Base-by-base conservation (phyloP, 2,113 vertebrate species). In the Dryoscopus gambensis region DNA sequence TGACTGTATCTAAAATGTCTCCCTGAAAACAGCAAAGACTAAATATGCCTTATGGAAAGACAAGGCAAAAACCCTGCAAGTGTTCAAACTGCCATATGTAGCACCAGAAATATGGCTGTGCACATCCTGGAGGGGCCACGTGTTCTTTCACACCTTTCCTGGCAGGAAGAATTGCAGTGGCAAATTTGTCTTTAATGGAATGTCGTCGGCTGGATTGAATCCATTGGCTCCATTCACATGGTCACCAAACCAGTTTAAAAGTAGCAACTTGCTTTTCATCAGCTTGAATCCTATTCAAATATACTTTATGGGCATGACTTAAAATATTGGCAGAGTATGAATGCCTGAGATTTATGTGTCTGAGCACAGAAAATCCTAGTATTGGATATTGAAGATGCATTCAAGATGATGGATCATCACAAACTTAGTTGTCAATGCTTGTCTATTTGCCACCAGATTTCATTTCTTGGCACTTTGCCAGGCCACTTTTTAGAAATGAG, bases 211-310 rank as follows among this genome's bases (percentile, higher is more conserved):
- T 92, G 93, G 92, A 52, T 46, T 47, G 60, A 87, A 84, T 83
- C 93, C 93, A 71, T 75, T 28, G 1, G 31, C 57, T 90, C 73
- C 50, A 55, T 92, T 93, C 90, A 64, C 28, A 15, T n/a, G 77
- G 80, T 88, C 80, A 81, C 60, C 60, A 89, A 82, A 82, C 76
- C 63, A 76, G 50, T 87, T 90, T 92, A 88, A 86, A 94, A 90
- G 56, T 92, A 96, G 78, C 71, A 88, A 84, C 49, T 89, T 81
- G 60, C 65, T 89, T 92, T 96, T 95, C 83, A 79, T 81, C 92
- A 75, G n/a, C 53, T 89, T 88, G 80, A 92, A 78, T 93, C 73
- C 70, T 90, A 46, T 82, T 93, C 69, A 87, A 13, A 65, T 89
- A 87, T 21, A 37, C 37, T 90, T 90, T 93, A 77, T 62, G 77